Conservation (phyloP, 2,888 invertebrate genomes). For the Rosalia funebris region DNA sequence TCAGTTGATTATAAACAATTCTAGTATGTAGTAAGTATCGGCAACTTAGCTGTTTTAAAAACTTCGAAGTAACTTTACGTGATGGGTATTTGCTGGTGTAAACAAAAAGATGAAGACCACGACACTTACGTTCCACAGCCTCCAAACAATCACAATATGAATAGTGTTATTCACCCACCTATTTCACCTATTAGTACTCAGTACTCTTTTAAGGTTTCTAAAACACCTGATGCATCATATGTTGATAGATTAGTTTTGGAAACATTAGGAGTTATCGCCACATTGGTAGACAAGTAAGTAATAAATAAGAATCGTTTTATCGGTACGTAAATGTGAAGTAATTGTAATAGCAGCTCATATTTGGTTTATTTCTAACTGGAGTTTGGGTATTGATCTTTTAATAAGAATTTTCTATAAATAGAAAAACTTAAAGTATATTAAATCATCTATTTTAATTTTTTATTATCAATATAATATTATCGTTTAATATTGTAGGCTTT, state of each 20-base stretch:
- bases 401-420: too few relatives aligned
- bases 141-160: constrained; percentile 39
- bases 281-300: constrained; percentile 85
- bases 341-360: too few relatives aligned
- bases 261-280: constrained; percentile 81
- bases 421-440: too few relatives aligned
- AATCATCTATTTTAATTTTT: too few relatives aligned
- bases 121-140: constrained; percentile 63
- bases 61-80: constrained; percentile 46
- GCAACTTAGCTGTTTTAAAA: constrained; percentile 28
- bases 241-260: constrained; percentile 83
- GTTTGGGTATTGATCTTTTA: too few relatives aligned
- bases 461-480: too few relatives aligned
- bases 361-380: too few relatives aligned
- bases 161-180: constrained; percentile 43
- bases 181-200: constrained; percentile 53
- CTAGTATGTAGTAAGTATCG: constrained; percentile 50
- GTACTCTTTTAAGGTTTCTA: constrained; percentile 49
- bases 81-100: constrained; percentile 85
- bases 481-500: too few relatives aligned
- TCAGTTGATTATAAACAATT: constrained; percentile 27
- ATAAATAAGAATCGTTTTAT: neutral
- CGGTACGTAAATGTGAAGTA: too few relatives aligned
- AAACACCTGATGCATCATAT: constrained; percentile 61
- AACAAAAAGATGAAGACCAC: constrained; percentile 70